Conservation (phyloP, 1,140 invertebrate genomes). For the Drosophila varians region DNA sequence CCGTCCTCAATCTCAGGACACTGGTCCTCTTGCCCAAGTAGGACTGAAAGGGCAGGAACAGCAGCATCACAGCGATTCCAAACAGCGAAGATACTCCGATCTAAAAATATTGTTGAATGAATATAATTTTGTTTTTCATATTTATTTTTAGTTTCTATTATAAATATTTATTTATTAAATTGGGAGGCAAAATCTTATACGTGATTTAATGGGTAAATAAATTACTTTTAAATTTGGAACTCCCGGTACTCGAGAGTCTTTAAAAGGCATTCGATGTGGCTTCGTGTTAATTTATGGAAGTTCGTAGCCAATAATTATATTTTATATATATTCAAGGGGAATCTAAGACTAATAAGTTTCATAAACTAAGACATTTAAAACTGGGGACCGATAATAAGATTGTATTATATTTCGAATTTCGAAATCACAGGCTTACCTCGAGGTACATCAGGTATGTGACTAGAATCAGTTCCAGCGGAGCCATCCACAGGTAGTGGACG, state of each 20-base stretch:
- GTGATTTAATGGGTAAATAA: neutral
- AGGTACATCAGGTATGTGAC: constrained; percentile 84
- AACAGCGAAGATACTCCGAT: constrained; percentile 86
- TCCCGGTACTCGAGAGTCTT: neutral
- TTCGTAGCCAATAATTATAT: neutral
- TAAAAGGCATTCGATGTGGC: no score
- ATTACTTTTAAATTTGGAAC: neutral
- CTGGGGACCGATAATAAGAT: no score
- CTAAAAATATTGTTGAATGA: constrained; percentile 10
- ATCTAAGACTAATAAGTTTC: no score
- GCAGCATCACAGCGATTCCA: constrained; percentile 90
- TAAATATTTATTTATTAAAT: no score
- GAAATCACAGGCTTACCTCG: no score
- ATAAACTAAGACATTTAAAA: no score
- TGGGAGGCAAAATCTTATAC: neutral
- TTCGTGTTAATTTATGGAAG: neutral
- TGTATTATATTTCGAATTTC: no score
- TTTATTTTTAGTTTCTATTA: no score
- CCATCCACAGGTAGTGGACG: constrained; percentile 84
- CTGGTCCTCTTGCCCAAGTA: constrained; percentile 89
- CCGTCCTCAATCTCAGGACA: constrained; percentile 87
- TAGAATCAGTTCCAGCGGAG: constrained; percentile 85
- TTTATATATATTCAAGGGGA: neutral
- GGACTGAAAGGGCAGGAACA: constrained; percentile 93
- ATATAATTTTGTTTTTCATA: no score